These are phyloP conservation scores for Laterallus jamaicensis DNA, from an alignment of 2,113 vertebrate species.

Conservation along the genomic window DNA sequence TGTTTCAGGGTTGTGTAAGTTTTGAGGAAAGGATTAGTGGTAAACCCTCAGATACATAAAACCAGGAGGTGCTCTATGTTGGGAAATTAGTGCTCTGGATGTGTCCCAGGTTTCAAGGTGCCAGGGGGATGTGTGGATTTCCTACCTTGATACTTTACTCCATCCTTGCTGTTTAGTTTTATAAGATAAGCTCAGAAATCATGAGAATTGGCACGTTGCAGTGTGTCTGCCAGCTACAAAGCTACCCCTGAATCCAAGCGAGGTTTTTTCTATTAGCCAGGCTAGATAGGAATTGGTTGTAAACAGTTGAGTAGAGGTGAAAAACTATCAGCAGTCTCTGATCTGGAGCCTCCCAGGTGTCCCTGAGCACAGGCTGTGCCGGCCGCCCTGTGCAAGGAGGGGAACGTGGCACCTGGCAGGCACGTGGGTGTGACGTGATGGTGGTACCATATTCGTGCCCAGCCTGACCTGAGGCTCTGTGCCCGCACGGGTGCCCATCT, in stretches of 20 bases:
- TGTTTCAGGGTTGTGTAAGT: neutral
- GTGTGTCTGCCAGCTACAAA: neutral
- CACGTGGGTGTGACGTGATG: too few species aligned
- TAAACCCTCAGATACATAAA: neutral
- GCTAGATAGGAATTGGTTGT: neutral
- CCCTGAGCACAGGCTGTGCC: too few species aligned
- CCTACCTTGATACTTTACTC: neutral
- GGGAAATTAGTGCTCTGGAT: neutral
- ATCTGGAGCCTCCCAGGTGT: too few species aligned
- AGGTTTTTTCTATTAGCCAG: neutral
- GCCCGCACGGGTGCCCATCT: too few species aligned
- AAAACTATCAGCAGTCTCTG: too few species aligned
- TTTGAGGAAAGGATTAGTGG: neutral
- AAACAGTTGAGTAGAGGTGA: conserved; percentile 25
- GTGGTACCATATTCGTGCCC: too few species aligned
- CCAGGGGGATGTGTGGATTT: too few species aligned
- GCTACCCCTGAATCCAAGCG: neutral
- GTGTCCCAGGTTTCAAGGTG: neutral
- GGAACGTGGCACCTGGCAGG: too few species aligned
- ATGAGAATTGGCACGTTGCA: neutral
- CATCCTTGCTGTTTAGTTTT: neutral
- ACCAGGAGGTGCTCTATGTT: neutral
- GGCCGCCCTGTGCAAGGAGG: too few species aligned
- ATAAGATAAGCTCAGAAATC: neutral
- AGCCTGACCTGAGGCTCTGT: too few species aligned